Conservation (phyloP, 2,888 invertebrate genomes). For the Hydropsyche betteni region DNA sequence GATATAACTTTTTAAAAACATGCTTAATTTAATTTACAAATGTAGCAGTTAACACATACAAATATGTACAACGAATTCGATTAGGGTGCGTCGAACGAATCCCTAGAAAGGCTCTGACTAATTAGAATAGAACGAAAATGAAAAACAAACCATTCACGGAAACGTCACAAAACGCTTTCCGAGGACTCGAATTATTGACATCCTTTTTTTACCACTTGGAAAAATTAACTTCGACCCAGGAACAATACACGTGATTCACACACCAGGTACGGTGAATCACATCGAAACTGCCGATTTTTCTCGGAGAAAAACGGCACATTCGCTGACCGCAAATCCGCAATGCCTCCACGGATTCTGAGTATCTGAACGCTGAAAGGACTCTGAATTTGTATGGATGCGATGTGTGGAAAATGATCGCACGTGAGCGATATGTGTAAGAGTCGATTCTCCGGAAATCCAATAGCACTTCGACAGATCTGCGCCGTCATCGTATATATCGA, state of each 20-base stretch:
- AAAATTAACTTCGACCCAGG: too few relatives aligned
- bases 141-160: slow-evolving; percentile 15
- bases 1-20: too few relatives aligned
- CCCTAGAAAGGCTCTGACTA: too few relatives aligned
- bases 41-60: not conserved
- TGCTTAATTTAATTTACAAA: too few relatives aligned
- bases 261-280: slow-evolving; percentile 12
- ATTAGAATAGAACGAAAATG: not conserved
- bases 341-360: not conserved
- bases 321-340: not conserved
- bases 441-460: not conserved
- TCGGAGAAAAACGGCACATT: not conserved
- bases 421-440: not conserved
- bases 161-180: slow-evolving; percentile 11
- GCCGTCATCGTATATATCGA: slow-evolving; percentile 7
- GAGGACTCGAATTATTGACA: slow-evolving; percentile 6
- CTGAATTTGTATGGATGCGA: too few relatives aligned
- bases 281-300: too few relatives aligned
- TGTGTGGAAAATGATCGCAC: not conserved
- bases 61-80: not conserved
- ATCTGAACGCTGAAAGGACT: too few relatives aligned
- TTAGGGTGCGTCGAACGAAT: too few relatives aligned
- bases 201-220: not conserved
- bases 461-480: not conserved
- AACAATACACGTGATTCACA: slow-evolving; percentile 9